phyloP scores from a whole-genome alignment of 2,888 invertebrate species.

The Pantelozetes paolii region DNA sequence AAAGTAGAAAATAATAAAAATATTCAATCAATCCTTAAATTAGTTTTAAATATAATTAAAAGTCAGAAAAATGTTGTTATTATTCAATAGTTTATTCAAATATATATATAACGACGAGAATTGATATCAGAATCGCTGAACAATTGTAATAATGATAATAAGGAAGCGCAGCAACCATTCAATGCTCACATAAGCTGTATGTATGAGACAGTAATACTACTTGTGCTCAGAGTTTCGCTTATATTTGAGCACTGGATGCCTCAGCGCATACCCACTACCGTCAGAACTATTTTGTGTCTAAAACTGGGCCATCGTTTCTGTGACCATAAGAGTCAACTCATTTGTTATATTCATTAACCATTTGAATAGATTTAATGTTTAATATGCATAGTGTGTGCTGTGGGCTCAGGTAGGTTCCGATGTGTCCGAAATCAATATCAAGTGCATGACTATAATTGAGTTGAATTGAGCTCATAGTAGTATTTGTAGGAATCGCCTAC shows the following conservation, averaged over 20 bases:
- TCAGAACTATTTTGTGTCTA: slow-evolving; percentile 1
- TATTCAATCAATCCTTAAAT: neutral
- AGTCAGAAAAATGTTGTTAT: neutral
- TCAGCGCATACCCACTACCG: neutral
- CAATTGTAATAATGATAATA: slow-evolving; percentile 17
- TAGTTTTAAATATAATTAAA: slow-evolving; percentile 1
- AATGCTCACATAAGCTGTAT: neutral
- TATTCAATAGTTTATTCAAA: neutral
- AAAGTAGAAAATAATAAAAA: slow-evolving; percentile 21
- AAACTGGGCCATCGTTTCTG: neutral
- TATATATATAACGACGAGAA: slow-evolving; percentile 11
- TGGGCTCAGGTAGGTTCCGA: too few species aligned
- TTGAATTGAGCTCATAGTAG: neutral
- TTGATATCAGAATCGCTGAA: slow-evolving; percentile 1
- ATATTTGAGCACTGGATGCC: neutral
- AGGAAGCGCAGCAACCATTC: neutral
- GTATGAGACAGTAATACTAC: neutral
- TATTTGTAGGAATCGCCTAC: neutral
- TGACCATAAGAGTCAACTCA: too few species aligned
- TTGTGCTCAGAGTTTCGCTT: neutral
- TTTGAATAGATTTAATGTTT: too few species aligned
- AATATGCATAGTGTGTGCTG: too few species aligned
- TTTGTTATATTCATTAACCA: too few species aligned
- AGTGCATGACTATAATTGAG: slow-evolving; percentile 8
- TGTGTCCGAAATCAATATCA: neutral